phyloP scores from a whole-genome alignment of 2,113 vertebrate species.

The Pterocles orientalis region DNA sequence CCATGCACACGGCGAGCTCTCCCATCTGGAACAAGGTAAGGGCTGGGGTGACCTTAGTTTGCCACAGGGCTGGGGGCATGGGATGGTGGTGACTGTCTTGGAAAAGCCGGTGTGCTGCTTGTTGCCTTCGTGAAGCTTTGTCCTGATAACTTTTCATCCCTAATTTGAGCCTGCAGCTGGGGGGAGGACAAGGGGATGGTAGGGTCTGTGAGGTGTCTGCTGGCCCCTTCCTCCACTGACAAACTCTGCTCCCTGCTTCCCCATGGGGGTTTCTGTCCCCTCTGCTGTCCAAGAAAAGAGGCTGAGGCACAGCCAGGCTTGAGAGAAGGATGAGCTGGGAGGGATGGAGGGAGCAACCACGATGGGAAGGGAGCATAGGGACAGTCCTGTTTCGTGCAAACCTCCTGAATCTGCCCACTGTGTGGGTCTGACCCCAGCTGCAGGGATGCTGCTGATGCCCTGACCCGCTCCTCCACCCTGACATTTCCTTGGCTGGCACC shows the following conservation, averaged over 20 bases:
- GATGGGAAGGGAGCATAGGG: not conserved
- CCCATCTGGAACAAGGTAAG: not conserved
- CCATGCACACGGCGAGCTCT: not conserved
- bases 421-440: not conserved
- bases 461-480: not conserved
- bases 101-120: not conserved
- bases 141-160: accelerated
- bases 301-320: not conserved
- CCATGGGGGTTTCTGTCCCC: not conserved
- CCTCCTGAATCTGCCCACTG: accelerated
- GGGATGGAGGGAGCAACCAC: not conserved
- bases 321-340: not conserved
- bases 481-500: not conserved
- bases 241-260: not conserved
- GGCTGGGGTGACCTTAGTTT: not conserved
- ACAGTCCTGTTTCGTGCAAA: not conserved
- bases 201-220: not conserved
- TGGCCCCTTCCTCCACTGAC: not conserved
- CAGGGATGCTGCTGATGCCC: accelerated
- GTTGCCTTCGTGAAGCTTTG: not conserved
- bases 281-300: not conserved
- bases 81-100: not conserved
- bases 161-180: not conserved
- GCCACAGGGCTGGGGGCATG: not conserved
- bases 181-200: not conserved